These are phyloP conservation scores for Delphinus delphis DNA, from an alignment of 2,113 vertebrate genomes.

Conservation along the genomic window DNA sequence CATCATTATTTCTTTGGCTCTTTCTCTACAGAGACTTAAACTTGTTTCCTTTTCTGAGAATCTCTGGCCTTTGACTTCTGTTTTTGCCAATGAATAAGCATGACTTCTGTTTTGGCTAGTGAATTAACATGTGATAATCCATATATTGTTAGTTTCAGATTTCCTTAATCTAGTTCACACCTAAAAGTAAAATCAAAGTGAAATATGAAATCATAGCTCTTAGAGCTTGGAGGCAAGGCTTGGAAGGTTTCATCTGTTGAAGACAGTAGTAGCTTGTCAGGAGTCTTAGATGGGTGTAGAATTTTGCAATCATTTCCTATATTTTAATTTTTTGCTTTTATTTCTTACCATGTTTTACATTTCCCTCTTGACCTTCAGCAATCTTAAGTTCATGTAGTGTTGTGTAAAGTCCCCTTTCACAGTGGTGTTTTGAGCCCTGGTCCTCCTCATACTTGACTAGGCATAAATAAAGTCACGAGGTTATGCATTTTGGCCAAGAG, in stretches of 20 bases:
- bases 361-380: neutral
- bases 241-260: neutral
- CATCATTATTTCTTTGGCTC: neutral
- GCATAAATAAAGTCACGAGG: neutral
- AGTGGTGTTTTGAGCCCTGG: neutral
- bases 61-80: neutral
- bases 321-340: slow-evolving; percentile 33
- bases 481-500: slow-evolving; percentile 20
- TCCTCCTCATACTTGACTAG: neutral
- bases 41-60: neutral
- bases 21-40: neutral
- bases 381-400: neutral
- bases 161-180: slow-evolving; percentile 1
- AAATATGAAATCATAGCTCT: neutral
- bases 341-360: neutral
- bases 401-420: neutral
- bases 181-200: neutral
- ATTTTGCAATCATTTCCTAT: neutral
- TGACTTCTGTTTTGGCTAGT: neutral
- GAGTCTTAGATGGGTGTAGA: neutral
- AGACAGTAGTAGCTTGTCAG: neutral
- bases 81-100: neutral
- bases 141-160: neutral
- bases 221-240: neutral
- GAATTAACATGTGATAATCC: neutral